Evolutionary conservation across 64 coral and sea anemone genomes (phyloP), one percentile per base, ranked within the genome.

Genomic region (Montipora efflorescens): DNA sequence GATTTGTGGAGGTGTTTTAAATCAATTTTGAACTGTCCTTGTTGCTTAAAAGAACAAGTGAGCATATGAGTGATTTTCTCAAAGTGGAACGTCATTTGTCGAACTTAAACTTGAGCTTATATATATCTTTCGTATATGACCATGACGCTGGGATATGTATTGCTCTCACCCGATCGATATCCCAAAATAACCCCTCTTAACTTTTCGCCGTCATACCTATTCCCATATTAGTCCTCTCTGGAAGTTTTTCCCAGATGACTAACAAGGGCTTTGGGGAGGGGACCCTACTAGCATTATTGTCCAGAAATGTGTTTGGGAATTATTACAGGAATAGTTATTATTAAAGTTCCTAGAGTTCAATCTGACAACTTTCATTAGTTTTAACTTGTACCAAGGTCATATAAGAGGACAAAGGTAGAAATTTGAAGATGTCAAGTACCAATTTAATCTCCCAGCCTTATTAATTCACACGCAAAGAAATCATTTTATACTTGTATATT

Each of bases 91-190:
- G 9, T 81, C 22, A 14, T 4, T 13, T 5, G 10, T 11, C 23
- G 13, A 10, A 28, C 53, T 5, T 5, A 12, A 36, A 9, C n/a
- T 13, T 6, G 9, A 45, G 12, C 12, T 16, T 57, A 6, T 77
- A 16, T 68, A 61, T 84, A 0, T 84, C 10, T 8, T 13, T 7
- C 10, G 15, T 15, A 18, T 15, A 13, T 19, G 5, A 12, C 7
- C 15, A 67, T 47, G 81, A 84, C 61, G 81, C 45, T 43, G 61
- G 67, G 55, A 84, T 15, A 22, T 18, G 19, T 84, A 84, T 84
- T 68, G 44, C 62, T 57, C 11, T 61, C 11, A 4, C 9, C 2
- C 5, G 18, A 20, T 84, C 2, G 22, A 6, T 19, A 20, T 47
- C 44, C 44, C 43, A 84, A 16, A 67, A 84, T 84, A 70, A 22